phyloP scores from a whole-genome alignment of 2,888 invertebrate genomes.

The Pyralis farinalis region DNA sequence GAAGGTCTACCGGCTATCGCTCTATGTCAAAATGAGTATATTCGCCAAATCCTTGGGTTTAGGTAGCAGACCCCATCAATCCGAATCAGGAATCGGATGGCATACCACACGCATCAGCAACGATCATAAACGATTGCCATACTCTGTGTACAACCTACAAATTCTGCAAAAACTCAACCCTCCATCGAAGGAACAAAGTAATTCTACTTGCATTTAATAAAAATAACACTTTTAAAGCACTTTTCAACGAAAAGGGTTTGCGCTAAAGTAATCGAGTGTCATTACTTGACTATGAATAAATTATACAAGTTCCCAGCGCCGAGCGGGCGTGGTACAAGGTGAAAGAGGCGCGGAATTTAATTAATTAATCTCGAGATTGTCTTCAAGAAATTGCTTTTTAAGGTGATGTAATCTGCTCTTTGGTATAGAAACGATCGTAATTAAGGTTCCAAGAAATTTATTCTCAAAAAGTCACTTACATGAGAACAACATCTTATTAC shows the following conservation, averaged over 20 bases:
- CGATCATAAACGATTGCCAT: too few relatives aligned
- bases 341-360: slow-evolving; percentile 14
- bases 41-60: too few relatives aligned
- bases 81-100: too few relatives aligned
- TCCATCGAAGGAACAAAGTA: slow-evolving; percentile 56
- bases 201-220: slow-evolving; percentile 58
- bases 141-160: too few relatives aligned
- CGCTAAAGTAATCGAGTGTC: slow-evolving; percentile 78
- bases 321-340: slow-evolving; percentile 36
- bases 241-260: slow-evolving; percentile 67
- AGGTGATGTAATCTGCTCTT: not conserved
- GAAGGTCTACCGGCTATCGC: too few relatives aligned
- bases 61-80: too few relatives aligned
- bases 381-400: slow-evolving; percentile 7
- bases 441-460: too few relatives aligned
- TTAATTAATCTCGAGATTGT: slow-evolving; percentile 9
- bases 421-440: not conserved
- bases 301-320: slow-evolving; percentile 59
- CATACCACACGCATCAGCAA: too few relatives aligned
- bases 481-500: too few relatives aligned
- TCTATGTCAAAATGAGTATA: too few relatives aligned
- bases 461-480: too few relatives aligned
- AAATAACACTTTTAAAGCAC: slow-evolving; percentile 63
- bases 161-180: too few relatives aligned
- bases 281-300: slow-evolving; percentile 80